Evolutionary conservation across 2,888 invertebrate genomes (phyloP), one percentile per base, ranked within the genome.

Genomic region (Lomographa bimaculata): DNA sequence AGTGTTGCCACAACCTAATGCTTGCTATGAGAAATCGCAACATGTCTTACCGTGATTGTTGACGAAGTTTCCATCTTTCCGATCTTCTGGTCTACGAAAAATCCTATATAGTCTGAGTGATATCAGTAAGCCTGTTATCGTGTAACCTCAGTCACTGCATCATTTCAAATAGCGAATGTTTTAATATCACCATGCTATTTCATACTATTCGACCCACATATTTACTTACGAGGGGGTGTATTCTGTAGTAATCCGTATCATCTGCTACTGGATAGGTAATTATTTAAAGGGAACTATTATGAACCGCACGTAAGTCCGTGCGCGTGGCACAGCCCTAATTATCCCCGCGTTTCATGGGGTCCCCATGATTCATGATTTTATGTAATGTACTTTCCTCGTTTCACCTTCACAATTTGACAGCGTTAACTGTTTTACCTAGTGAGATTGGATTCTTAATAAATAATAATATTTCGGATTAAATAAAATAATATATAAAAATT

Each of bases 321-420:
- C 85, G 83, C 84, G 85, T 85, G 87, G 63, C 77, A 33, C 56
- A 55, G 62, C 71, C 79, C 85, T 87, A 85, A 89, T 86, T 89
- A 87, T 79, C 72, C 74, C 64, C 64, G 72, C 69, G 70, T 79
- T 77, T 78, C 78, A 77, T 75, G 67, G 71, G 74, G 76, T 67
- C 63, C 57, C 71, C 64, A 70, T 50, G 43, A 40, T 43, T 48
- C 46, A 46, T 26, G 27, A 14, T 14, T 2, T 33, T 18, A 17
- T 5, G n/a, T 17, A 7, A 27, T 9, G 3, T 12, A 7, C 11
- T 26, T 9, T 7, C 6, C 6, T 12, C 5, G 5, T 26, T 16
- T 25, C 7, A 14, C 7, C 26, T 16, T 26, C 8, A 6, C 14
- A 14, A 19, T 19, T 19, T 18, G 11, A n/a, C n/a, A n/a, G n/a